Conservation (phyloP, 1,140 invertebrate species). For the Nylanderia fulva region DNA sequence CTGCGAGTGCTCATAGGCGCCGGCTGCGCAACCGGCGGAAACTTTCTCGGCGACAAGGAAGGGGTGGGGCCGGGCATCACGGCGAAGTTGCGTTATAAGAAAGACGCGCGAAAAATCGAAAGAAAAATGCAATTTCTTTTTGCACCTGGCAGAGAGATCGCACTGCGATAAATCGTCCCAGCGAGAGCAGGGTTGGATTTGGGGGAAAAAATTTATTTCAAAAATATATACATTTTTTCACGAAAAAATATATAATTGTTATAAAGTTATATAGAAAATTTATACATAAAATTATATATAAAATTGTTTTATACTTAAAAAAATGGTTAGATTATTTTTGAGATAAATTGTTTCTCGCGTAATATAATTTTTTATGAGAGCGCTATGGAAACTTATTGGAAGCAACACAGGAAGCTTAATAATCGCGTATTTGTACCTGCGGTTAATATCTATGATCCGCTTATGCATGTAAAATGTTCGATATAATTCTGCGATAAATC, state of each 20-base stretch:
- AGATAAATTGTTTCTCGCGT: background rate
- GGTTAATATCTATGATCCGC: slow-evolving; percentile 15
- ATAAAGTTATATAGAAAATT: no score
- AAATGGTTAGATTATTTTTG: background rate
- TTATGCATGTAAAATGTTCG: slow-evolving; percentile 13
- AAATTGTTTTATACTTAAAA: no score
- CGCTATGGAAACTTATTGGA: background rate
- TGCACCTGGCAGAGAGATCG: slow-evolving; percentile 34
- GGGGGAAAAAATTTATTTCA: slow-evolving; percentile 1
- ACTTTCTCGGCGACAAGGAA: slow-evolving; percentile 69
- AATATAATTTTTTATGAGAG: background rate
- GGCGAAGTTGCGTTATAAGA: slow-evolving; percentile 47
- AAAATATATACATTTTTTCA: slow-evolving; percentile 13
- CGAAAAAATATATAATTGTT: no score
- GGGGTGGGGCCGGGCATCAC: slow-evolving; percentile 41
- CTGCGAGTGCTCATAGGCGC: slow-evolving; percentile 75
- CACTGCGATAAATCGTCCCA: slow-evolving; percentile 29
- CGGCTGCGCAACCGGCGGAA: slow-evolving; percentile 73
- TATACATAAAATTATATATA: no score
- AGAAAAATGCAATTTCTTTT: slow-evolving; percentile 59
- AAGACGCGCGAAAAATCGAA: slow-evolving; percentile 56
- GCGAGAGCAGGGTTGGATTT: background rate
- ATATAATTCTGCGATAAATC: slow-evolving; percentile 29
- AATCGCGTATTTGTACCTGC: background rate
- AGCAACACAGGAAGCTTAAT: background rate